These are phyloP conservation scores for Paramuricea clavata DNA, from an alignment of 92 coral and sea anemone genomes.

Conservation along the genomic window DNA sequence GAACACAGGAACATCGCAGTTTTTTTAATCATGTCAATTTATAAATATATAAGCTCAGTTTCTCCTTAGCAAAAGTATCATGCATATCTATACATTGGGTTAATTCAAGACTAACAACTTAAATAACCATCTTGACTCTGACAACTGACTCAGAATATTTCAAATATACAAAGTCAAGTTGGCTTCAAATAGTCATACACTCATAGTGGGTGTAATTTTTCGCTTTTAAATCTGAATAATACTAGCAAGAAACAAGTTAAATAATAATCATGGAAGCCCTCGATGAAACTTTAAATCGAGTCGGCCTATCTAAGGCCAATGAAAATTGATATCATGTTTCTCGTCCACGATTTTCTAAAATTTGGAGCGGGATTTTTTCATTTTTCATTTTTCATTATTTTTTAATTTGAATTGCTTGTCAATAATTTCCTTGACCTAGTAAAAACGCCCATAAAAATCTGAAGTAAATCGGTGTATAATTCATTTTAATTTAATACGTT, in stretches of 20 bases:
- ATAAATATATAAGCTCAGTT: conserved; percentile 6
- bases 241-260: conserved; percentile 3
- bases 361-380: no score
- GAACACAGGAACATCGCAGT: neutral
- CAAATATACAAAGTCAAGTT: neutral
- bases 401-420: no score
- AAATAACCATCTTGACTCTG: neutral
- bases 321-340: no score
- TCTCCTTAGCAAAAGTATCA: conserved; percentile 3
- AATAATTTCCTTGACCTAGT: no score
- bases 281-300: neutral
- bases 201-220: neutral
- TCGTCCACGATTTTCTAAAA: no score
- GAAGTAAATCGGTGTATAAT: no score
- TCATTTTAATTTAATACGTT: no score
- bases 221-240: conserved; percentile 1
- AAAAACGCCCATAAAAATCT: no score
- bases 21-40: neutral
- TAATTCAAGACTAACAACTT: neutral
- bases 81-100: neutral
- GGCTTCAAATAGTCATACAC: neutral
- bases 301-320: neutral
- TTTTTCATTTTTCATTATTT: no score
- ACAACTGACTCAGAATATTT: conserved; percentile 5
- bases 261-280: neutral